Percentiles rank a stretch among this genome's conserved stretches.
Conservation (phyloP, 2,888 invertebrate species). For the Gerosis bhagava region DNA sequence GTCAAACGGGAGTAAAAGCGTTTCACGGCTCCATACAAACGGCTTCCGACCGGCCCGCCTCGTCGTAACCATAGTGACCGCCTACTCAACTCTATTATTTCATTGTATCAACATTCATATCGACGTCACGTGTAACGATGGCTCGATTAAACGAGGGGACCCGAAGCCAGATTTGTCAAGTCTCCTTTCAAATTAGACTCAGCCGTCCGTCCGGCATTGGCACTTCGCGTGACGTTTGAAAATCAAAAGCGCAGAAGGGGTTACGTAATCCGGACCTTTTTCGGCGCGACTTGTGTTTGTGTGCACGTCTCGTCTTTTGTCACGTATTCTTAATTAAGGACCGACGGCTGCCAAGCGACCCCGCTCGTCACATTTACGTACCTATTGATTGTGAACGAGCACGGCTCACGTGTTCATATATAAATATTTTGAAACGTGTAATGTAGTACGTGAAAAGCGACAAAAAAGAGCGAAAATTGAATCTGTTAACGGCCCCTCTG, state of each 20-base stretch:
- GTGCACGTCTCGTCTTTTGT: conserved; percentile 81
- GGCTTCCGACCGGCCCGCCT: conserved; percentile 51
- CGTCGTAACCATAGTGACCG: conserved; percentile 76
- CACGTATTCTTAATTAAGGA: conserved; percentile 83
- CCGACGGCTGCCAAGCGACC: conserved; percentile 67
- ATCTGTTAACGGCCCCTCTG: conserved; percentile 67
- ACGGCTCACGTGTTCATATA: conserved; percentile 43
- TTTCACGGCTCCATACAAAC: conserved; percentile 62
- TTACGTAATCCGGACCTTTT: conserved; percentile 80
- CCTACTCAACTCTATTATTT: conserved; percentile 63
- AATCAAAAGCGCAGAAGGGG: conserved; percentile 82
- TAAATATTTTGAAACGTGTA: conserved; percentile 42
- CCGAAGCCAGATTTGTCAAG: conserved; percentile 80
- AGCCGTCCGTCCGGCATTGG: conserved; percentile 61
- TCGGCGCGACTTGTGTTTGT: conserved; percentile 71
- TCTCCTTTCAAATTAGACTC: conserved; percentile 77
- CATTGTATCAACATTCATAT: conserved; percentile 79
- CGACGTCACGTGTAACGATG: conserved; percentile 65
- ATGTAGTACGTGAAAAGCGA: conserved; percentile 42
- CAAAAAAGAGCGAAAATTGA: conserved; percentile 54
- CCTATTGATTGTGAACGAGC: conserved; percentile 63
- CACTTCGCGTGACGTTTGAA: conserved; percentile 77
- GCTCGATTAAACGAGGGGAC: conserved; percentile 75
- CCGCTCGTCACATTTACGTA: conserved; percentile 74
- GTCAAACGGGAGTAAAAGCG: conserved; percentile 74